A percentile compares a stretch with the other conserved stretches of the same genome.
Evolutionary conservation across 2,797 vertebrate species (phyloP).

Genomic region (Salmo trutta): DNA sequence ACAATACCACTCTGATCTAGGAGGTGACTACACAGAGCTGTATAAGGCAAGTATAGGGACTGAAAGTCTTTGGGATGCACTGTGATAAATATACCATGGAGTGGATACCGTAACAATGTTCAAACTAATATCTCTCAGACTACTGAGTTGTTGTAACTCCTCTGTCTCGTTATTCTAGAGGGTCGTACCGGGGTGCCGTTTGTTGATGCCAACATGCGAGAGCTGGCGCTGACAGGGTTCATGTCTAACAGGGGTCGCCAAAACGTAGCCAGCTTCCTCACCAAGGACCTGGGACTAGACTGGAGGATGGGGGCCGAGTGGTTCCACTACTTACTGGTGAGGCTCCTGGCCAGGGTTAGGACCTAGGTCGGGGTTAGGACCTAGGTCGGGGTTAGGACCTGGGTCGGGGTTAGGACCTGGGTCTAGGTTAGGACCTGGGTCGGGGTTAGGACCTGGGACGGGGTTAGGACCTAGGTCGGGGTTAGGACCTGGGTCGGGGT

Average conservation of each 20-base stretch:
- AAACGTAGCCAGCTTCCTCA: constrained; percentile 86
- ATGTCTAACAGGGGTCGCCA: constrained; percentile 87
- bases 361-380: constrained; percentile 58
- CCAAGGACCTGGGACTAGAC: constrained; percentile 84
- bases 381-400: constrained; percentile 52
- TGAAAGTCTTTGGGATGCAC: too few relatives aligned
- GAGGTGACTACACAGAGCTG: not conserved
- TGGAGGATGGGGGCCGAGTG: constrained; percentile 87
- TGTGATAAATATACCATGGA: not conserved
- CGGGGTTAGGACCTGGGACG: constrained; percentile 16
- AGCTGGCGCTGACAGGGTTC: constrained; percentile 80
- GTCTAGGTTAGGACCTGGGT: too few relatives aligned
- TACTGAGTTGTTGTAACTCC: not conserved
- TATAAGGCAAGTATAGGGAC: too few relatives aligned
- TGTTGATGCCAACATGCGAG: constrained; percentile 86
- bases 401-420: too few relatives aligned
- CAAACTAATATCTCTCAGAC: not conserved
- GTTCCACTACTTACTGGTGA: constrained; percentile 83
- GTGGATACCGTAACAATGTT: not conserved
- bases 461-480: too few relatives aligned
- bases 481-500: too few relatives aligned
- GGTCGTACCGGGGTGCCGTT: constrained; percentile 83
- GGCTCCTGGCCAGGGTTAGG: constrained; percentile 3
- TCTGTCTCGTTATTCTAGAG: constrained; percentile 60
- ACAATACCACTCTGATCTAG: not conserved